Evolutionary conservation across 2,888 invertebrate species (phyloP), one percentile per base, ranked within the genome.

Genomic region (Drosophila peninsularis): DNA sequence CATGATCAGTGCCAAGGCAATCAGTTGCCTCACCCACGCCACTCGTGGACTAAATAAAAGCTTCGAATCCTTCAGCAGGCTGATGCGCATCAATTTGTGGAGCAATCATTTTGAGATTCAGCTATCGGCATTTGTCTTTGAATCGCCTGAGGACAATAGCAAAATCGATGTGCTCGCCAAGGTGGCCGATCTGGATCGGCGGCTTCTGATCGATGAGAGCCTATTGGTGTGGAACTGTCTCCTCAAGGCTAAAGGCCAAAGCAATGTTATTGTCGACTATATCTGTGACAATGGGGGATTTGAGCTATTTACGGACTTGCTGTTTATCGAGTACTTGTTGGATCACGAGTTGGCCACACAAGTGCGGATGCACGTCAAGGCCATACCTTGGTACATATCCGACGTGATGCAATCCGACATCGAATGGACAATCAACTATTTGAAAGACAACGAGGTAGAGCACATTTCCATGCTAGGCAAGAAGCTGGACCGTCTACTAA

Each of bases 341-440:
- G 90, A 94, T 0, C 92, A 94, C 37, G 93, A 94, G 13, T 89
- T 95, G 19, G 95, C 94, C 14, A 91, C 93, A 7, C 93, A 94
- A 93, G 93, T 99, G 24, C 93, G 96, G 67, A 95, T 99, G 82
- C 96, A 98, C 91, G 95, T 96, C 0, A 99, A 99, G 93, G 93
- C 94, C 5, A 95, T 97, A 73, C 98, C 99, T 0, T 99, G 99
- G 99, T 99, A 96, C 91, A 95, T 99, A 5, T 99, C 98, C 0
- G 99, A 99, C 91, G 96, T 95, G 0, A 96, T 95, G 5, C 87
- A 85, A 0, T 17, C 49, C 1, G 99, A 99, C 93, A 95, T 99
- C 57, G 79, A 94, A 82, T 96, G 96, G 95, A 94, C 94, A 0
- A 72, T 97, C 10, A 86, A 94, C 0, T 91, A 92, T 65, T 90